These are phyloP conservation scores for Ooceraea biroi DNA, from an alignment of 1,140 invertebrate genomes.

Conservation along the genomic window DNA sequence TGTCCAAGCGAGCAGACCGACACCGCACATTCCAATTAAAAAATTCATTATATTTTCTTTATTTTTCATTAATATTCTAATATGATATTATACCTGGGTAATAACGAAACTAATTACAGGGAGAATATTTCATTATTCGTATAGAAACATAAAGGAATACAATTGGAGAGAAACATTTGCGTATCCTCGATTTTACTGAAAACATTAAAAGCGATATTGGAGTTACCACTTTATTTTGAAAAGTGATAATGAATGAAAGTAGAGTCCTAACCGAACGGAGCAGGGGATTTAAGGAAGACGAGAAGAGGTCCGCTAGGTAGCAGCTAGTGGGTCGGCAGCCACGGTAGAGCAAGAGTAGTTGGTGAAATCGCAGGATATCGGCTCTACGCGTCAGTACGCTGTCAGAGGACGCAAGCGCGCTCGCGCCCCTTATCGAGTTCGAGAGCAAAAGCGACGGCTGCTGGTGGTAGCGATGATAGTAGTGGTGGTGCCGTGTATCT, in stretches of 20 bases:
- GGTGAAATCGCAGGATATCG: conserved; percentile 78
- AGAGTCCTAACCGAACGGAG: not conserved
- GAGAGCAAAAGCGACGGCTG: conserved; percentile 80
- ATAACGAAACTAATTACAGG: no score
- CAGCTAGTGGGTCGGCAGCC: conserved; percentile 51
- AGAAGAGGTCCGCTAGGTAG: conserved; percentile 43
- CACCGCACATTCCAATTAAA: not conserved
- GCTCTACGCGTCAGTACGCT: conserved; percentile 65
- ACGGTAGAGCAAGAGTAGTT: conserved; percentile 69
- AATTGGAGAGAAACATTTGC: not conserved
- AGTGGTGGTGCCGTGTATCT: conserved; percentile 5
- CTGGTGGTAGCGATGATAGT: conserved; percentile 47
- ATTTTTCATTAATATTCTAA: no score
- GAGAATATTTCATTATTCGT: no score
- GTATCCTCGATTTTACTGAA: not conserved
- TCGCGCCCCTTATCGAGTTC: conserved; percentile 84
- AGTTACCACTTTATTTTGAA: not conserved
- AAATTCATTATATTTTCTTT: no score
- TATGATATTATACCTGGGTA: no score
- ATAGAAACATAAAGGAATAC: not conserved
- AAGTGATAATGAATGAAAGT: conserved; percentile 26
- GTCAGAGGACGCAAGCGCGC: conserved; percentile 76
- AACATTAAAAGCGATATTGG: not conserved
- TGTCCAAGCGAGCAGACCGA: not conserved
- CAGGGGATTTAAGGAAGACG: conserved; percentile 69